Percentiles rank a stretch among this genome's conserved stretches.
Evolutionary conservation across 2,113 vertebrate genomes (phyloP).

Genomic region (Murina feae): DNA sequence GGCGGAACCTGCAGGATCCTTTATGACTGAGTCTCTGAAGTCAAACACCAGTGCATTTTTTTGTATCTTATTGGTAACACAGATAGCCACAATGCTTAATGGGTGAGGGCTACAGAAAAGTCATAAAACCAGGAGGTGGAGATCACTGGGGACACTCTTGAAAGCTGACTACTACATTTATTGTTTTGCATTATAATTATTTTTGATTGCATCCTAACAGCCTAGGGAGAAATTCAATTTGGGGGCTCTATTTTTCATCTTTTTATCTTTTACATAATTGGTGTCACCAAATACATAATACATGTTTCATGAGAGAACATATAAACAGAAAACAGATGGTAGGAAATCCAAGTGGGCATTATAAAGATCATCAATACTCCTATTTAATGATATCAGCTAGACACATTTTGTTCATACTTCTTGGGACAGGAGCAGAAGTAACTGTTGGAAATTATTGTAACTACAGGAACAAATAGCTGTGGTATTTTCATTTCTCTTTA

Average conservation of each 20-base stretch:
- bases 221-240: background rate
- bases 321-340: background rate
- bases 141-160: background rate
- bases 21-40: background rate
- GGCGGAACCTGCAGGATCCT: background rate
- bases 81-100: background rate
- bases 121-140: background rate
- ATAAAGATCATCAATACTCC: background rate
- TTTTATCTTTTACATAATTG: background rate
- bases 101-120: background rate
- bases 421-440: background rate
- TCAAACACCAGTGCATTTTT: background rate
- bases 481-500: conserved; percentile 41
- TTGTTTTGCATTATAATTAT: background rate
- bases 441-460: background rate
- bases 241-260: background rate
- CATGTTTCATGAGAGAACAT: background rate
- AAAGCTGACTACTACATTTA: background rate
- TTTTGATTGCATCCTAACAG: background rate
- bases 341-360: background rate
- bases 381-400: background rate
- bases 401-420: background rate
- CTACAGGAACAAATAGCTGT: background rate
- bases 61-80: background rate
- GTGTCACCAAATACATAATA: background rate